These are phyloP conservation scores for Dermochelys coriacea DNA, from an alignment of 2,797 vertebrate species.

Conservation along the genomic window DNA sequence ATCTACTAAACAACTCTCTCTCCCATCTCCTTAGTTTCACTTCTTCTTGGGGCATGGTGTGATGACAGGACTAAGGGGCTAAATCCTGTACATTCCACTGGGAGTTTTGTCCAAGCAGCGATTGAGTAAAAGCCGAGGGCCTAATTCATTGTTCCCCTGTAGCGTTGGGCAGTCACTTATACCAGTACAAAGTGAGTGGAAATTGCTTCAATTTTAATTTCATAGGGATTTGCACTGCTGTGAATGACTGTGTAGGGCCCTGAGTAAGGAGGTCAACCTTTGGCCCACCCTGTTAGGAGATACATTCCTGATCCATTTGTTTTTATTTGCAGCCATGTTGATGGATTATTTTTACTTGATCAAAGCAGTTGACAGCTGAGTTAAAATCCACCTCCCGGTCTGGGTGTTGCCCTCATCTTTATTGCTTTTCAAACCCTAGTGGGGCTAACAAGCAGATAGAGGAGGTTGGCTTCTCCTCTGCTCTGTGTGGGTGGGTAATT, in stretches of 20 bases:
- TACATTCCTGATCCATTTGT: not conserved
- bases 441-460: not conserved
- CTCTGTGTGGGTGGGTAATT: not conserved
- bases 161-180: not conserved
- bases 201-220: not conserved
- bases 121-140: not conserved
- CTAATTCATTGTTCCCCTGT: not conserved
- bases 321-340: not conserved
- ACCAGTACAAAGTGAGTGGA: not conserved
- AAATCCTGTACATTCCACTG: not conserved
- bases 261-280: not conserved
- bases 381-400: not conserved
- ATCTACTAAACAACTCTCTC: slow-evolving; percentile 43
- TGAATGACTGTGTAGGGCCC: not conserved
- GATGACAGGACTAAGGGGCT: slow-evolving; percentile 21
- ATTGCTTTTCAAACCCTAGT: not conserved
- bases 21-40: not conserved
- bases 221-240: not conserved
- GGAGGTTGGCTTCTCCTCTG: not conserved
- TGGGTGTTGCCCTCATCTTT: not conserved
- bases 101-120: not conserved
- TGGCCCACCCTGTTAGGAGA: not conserved
- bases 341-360: not conserved
- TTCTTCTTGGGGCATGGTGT: not conserved
- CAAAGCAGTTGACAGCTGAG: not conserved